Percentiles rank a stretch among this genome's conserved stretches.
Evolutionary conservation across 2,888 invertebrate species (phyloP).

Genomic region (Apotomis capreana): DNA sequence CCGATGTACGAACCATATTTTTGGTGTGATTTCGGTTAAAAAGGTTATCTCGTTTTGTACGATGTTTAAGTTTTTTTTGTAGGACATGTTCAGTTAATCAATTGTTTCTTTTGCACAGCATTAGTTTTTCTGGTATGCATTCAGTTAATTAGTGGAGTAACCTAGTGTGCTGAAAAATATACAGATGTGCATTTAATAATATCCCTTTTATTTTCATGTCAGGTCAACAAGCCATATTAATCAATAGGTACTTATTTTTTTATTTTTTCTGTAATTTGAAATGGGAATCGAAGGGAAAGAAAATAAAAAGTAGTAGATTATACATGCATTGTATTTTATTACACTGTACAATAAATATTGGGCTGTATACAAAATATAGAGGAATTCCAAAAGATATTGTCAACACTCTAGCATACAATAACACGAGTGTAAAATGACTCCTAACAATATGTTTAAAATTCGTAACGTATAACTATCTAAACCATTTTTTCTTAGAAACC

Average conservation of each 20-base stretch:
- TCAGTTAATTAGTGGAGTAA: too few species aligned
- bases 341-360: conserved; percentile 83
- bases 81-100: too few species aligned
- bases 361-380: conserved; percentile 83
- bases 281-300: not conserved
- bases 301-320: conserved; percentile 56
- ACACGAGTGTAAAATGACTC: conserved; percentile 71
- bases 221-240: too few species aligned
- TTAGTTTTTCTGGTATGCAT: too few species aligned
- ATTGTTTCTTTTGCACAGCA: too few species aligned
- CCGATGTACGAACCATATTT: too few species aligned
- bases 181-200: too few species aligned
- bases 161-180: too few species aligned
- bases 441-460: conserved; percentile 67
- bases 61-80: too few species aligned
- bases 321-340: conserved; percentile 82
- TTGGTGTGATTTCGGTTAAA: too few species aligned
- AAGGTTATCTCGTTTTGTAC: too few species aligned
- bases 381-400: conserved; percentile 82
- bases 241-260: not conserved
- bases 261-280: not conserved
- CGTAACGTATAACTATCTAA: conserved; percentile 60
- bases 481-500: conserved; percentile 25
- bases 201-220: too few species aligned
- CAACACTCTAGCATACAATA: conserved; percentile 75